A percentile compares a stretch with the other conserved stretches of the same genome.
Conservation (phyloP, 2,888 invertebrate genomes). For the Thecophora atra region DNA sequence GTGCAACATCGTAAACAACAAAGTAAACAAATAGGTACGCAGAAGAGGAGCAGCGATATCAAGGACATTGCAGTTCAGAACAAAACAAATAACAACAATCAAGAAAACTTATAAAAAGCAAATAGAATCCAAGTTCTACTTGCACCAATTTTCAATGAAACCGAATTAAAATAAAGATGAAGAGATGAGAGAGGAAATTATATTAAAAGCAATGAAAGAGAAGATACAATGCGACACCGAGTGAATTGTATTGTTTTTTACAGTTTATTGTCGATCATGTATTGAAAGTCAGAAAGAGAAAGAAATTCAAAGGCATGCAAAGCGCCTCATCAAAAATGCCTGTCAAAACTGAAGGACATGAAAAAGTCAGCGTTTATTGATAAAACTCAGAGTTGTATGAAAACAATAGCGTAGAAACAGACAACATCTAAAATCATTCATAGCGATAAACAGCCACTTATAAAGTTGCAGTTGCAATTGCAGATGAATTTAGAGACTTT, state of each 20-base stretch:
- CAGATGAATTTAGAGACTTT: slow-evolving; percentile 1
- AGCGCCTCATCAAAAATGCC: neutral
- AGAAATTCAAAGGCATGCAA: neutral
- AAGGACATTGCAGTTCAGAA: slow-evolving; percentile 26
- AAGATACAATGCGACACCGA: neutral
- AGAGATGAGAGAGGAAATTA: too few relatives aligned
- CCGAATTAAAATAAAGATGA: neutral
- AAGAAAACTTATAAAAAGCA: too few relatives aligned
- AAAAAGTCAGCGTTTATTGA: slow-evolving; percentile 26
- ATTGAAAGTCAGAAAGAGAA: neutral
- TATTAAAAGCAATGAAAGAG: too few relatives aligned
- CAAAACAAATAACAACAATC: neutral
- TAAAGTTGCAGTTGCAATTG: neutral
- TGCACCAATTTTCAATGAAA: neutral
- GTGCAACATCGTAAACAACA: neutral
- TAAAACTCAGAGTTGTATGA: slow-evolving; percentile 21
- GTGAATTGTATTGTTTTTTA: too few relatives aligned
- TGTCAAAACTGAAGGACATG: neutral
- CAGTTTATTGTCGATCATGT: neutral
- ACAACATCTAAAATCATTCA: neutral
- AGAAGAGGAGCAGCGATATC: slow-evolving; percentile 4
- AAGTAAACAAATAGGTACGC: neutral
- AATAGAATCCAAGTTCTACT: too few relatives aligned
- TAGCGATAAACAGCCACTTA: neutral
- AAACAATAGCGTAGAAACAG: slow-evolving; percentile 1